Evolutionary conservation across 1,140 invertebrate genomes (phyloP).

Genomic region (Pseudomyrmex concolor): DNA sequence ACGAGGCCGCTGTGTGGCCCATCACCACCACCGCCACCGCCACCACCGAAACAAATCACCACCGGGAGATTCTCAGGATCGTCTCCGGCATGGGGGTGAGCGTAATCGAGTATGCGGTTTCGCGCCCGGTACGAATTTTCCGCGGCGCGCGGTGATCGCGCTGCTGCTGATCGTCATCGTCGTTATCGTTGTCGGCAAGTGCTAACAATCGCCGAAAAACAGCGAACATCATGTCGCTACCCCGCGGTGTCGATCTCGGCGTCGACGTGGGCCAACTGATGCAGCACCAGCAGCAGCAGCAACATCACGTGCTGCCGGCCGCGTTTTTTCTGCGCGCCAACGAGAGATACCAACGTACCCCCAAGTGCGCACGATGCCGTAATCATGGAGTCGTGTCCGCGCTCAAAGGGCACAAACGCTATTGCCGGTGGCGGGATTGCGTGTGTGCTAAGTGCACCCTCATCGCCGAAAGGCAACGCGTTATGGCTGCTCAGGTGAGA

Average conservation of each 20-base stretch:
- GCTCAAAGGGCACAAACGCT: conserved; percentile 98
- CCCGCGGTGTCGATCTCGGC: conserved; percentile 87
- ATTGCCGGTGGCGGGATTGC: conserved; percentile 98
- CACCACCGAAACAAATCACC: too few species aligned
- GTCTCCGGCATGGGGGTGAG: conserved; percentile 38
- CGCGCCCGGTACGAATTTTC: conserved; percentile 9
- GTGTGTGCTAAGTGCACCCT: conserved; percentile 98
- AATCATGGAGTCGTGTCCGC: conserved; percentile 99
- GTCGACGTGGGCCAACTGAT: conserved; percentile 93
- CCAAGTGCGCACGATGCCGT: conserved; percentile 99
- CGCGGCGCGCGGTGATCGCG: conserved; percentile 50
- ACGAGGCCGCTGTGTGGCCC: too few species aligned
- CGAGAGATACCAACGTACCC: conserved; percentile 97
- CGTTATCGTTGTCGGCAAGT: not conserved
- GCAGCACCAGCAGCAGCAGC: conserved; percentile 87
- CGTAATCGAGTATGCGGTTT: conserved; percentile 42
- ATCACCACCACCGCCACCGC: too few species aligned
- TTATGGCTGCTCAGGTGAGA: conserved; percentile 97
- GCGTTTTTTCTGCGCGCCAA: conserved; percentile 93
- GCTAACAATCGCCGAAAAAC: not conserved
- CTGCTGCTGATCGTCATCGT: conserved; percentile 30
- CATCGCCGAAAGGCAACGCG: conserved; percentile 98
- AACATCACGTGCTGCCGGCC: conserved; percentile 93
- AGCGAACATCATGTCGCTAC: conserved; percentile 88
- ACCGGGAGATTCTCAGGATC: not conserved